Conservation (phyloP, 2,797 vertebrate genomes). For the Anguilla megastoma region DNA sequence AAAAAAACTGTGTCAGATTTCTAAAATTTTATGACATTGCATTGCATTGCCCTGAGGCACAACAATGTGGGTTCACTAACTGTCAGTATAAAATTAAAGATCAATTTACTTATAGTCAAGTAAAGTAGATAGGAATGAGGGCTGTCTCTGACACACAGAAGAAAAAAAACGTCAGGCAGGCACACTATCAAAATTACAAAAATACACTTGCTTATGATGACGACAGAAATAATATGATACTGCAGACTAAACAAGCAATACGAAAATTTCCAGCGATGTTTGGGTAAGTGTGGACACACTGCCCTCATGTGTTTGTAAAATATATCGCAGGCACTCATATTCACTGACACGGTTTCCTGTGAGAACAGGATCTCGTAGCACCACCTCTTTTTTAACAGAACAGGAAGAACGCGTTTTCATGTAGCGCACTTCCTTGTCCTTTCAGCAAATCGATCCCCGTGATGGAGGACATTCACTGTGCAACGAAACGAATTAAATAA, state of each 20-base stretch:
- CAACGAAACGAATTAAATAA: too few species aligned
- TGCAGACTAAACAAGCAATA: too few species aligned
- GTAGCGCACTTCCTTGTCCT: constrained; percentile 29
- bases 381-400: background rate
- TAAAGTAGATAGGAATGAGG: too few species aligned
- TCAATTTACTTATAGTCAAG: too few species aligned
- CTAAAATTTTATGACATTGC: too few species aligned
- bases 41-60: too few species aligned
- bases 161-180: too few species aligned
- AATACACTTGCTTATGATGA: too few species aligned
- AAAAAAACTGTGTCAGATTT: too few species aligned
- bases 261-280: background rate
- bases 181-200: background rate
- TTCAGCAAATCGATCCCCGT: background rate
- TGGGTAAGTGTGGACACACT: background rate
- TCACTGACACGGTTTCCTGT: background rate
- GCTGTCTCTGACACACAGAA: background rate
- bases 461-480: background rate
- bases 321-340: background rate
- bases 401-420: background rate
- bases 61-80: too few species aligned
- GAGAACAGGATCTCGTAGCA: background rate
- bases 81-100: too few species aligned
- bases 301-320: background rate
- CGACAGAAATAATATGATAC: too few species aligned